Evolutionary conservation across 2,888 invertebrate species (phyloP).

Genomic region (Amiota communis): DNA sequence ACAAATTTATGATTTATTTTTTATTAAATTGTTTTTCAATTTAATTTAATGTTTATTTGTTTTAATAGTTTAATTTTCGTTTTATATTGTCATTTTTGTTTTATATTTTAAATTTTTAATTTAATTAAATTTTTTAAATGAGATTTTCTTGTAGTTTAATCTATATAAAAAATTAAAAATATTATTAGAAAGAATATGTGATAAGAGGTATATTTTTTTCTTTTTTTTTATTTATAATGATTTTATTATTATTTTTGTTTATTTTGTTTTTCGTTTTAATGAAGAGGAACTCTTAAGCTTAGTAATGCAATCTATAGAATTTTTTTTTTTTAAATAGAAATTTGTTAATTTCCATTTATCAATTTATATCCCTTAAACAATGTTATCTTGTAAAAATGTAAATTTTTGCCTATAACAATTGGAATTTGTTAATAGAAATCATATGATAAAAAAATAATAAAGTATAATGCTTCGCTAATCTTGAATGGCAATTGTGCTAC

Average conservation of each 20-base stretch:
- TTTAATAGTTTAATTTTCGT: slow-evolving; percentile 36
- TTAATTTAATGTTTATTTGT: slow-evolving; percentile 29
- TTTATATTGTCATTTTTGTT: slow-evolving; percentile 44
- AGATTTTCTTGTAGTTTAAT: slow-evolving; percentile 40
- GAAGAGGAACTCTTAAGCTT: slow-evolving; percentile 26
- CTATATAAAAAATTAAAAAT: slow-evolving; percentile 13
- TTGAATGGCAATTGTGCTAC: no score
- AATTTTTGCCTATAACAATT: slow-evolving; percentile 45
- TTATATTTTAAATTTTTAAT: slow-evolving; percentile 37
- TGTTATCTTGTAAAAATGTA: slow-evolving; percentile 46
- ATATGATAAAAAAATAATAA: no score
- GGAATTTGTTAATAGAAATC: neutral
- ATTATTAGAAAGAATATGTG: slow-evolving; percentile 1
- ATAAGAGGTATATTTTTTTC: slow-evolving; percentile 7
- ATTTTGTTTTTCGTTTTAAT: neutral
- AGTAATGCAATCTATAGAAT: neutral
- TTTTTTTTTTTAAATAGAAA: no score
- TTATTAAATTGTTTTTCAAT: neutral
- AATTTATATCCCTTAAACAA: slow-evolving; percentile 29
- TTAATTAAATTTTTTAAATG: slow-evolving; percentile 28
- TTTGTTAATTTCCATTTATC: neutral
- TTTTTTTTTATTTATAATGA: slow-evolving; percentile 5
- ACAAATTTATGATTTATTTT: slow-evolving; percentile 13
- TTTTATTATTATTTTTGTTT: slow-evolving; percentile 1
- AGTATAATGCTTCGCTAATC: no score